phyloP scores from a whole-genome alignment of 2,888 invertebrate species.

The Perizoma flavofasciatum region DNA sequence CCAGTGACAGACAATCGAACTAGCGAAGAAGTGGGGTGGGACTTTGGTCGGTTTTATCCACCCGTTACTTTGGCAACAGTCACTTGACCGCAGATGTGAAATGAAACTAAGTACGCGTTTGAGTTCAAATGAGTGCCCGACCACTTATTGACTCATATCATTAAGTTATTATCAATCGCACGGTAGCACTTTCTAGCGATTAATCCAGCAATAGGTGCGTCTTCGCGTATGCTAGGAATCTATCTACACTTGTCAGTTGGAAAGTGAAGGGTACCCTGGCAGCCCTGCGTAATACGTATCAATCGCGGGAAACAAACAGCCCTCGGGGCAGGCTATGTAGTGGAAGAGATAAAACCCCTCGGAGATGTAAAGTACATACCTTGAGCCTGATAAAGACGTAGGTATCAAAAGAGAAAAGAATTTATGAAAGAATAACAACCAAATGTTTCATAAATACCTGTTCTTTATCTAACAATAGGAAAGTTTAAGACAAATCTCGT shows the following conservation, averaged over 20 bases:
- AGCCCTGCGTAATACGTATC: conserved; percentile 50
- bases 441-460: neutral
- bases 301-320: conserved; percentile 65
- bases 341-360: conserved; percentile 70
- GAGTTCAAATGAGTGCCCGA: too few relatives aligned
- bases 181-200: conserved; percentile 2
- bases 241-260: neutral
- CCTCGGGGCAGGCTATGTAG: conserved; percentile 58
- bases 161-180: too few relatives aligned
- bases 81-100: too few relatives aligned
- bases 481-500: too few relatives aligned
- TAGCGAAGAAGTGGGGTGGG: too few relatives aligned
- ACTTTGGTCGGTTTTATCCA: too few relatives aligned
- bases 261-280: conserved; percentile 7
- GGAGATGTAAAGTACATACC: conserved; percentile 30
- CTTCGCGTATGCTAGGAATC: neutral
- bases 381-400: conserved; percentile 30
- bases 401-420: conserved; percentile 8
- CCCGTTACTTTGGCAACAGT: too few relatives aligned
- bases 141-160: too few relatives aligned
- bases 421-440: conserved; percentile 2
- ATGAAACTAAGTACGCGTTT: too few relatives aligned
- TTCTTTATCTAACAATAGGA: neutral
- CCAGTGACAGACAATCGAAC: too few relatives aligned
- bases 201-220: conserved; percentile 1